Percentiles rank a stretch among this genome's conserved stretches.
Evolutionary conservation across 2,797 vertebrate species (phyloP).

Genomic region (Lateolabrax maculatus): DNA sequence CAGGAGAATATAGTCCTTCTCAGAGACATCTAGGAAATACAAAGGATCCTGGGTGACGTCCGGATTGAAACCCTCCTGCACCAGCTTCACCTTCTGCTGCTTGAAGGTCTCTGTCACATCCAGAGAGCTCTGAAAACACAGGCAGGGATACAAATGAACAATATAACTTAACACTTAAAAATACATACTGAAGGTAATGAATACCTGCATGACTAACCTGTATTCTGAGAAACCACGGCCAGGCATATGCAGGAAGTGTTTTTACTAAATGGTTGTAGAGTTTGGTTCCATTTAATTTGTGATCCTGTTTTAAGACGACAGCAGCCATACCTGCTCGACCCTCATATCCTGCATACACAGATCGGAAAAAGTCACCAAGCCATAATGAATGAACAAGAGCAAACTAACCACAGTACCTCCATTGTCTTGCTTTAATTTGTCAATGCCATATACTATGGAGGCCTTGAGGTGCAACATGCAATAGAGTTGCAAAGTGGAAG

Average conservation of each 20-base stretch:
- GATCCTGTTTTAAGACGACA: slow-evolving; percentile 82
- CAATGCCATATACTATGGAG: not conserved
- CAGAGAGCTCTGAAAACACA: slow-evolving; percentile 82
- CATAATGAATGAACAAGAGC: not conserved
- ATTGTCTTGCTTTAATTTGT: not conserved
- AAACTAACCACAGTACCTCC: not conserved
- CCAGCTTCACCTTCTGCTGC: slow-evolving; percentile 90
- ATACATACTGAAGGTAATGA: not conserved
- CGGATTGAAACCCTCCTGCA: slow-evolving; percentile 88
- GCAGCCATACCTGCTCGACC: slow-evolving; percentile 92
- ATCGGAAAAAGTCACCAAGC: not conserved
- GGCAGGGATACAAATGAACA: not conserved
- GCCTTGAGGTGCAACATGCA: not conserved
- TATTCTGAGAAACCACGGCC: slow-evolving; percentile 90
- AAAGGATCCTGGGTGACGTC: slow-evolving; percentile 76
- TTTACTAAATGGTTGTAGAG: slow-evolving; percentile 82
- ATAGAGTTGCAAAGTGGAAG: not conserved
- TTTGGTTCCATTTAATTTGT: slow-evolving; percentile 76
- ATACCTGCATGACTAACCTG: slow-evolving; percentile 80
- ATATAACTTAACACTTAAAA: not conserved
- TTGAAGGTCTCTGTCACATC: slow-evolving; percentile 93
- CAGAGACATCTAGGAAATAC: slow-evolving; percentile 84
- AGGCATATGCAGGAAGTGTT: slow-evolving; percentile 87
- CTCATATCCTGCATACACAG: slow-evolving; percentile 85
- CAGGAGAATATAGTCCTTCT: slow-evolving; percentile 83